These are phyloP conservation scores for Semicossyphus pulcher DNA, from an alignment of 2,113 vertebrate genomes.

Conservation along the genomic window DNA sequence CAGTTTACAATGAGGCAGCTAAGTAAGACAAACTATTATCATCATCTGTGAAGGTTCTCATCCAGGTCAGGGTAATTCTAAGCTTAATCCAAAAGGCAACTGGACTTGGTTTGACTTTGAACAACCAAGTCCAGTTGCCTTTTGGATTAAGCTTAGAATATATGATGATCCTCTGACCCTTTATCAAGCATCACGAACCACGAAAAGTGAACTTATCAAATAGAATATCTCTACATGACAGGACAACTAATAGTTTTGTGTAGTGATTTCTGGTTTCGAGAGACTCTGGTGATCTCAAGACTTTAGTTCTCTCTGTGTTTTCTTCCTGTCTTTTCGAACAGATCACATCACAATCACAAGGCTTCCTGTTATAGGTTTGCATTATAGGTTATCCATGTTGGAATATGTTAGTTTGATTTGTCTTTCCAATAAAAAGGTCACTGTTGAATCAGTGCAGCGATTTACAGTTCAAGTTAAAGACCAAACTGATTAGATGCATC, in stretches of 20 bases:
- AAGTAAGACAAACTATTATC: too few species aligned
- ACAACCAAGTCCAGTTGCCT: too few species aligned
- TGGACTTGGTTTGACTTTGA: too few species aligned
- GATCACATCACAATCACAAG: neutral
- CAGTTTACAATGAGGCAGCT: too few species aligned
- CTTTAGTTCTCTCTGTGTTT: neutral
- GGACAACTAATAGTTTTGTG: neutral
- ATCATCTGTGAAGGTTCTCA: too few species aligned
- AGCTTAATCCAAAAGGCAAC: too few species aligned
- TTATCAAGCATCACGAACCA: neutral
- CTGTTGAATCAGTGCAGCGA: slow-evolving; percentile 32
- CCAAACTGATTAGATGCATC: slow-evolving; percentile 33
- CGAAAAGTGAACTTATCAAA: neutral
- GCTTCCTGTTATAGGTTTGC: neutral
- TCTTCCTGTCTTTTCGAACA: neutral
- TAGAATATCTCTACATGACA: neutral
- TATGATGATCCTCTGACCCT: neutral
- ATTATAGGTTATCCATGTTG: slow-evolving; percentile 30
- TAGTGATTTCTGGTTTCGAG: neutral
- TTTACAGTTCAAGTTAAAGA: slow-evolving; percentile 32
- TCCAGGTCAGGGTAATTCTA: too few species aligned
- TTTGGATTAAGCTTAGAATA: too few species aligned
- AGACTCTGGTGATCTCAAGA: neutral
- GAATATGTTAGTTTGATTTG: slow-evolving; percentile 15
- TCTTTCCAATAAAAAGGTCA: slow-evolving; percentile 47